A percentile compares a stretch with the other conserved stretches of the same genome.
Evolutionary conservation across 2,113 vertebrate genomes (phyloP).

Genomic region (Shinisaurus crocodilurus): DNA sequence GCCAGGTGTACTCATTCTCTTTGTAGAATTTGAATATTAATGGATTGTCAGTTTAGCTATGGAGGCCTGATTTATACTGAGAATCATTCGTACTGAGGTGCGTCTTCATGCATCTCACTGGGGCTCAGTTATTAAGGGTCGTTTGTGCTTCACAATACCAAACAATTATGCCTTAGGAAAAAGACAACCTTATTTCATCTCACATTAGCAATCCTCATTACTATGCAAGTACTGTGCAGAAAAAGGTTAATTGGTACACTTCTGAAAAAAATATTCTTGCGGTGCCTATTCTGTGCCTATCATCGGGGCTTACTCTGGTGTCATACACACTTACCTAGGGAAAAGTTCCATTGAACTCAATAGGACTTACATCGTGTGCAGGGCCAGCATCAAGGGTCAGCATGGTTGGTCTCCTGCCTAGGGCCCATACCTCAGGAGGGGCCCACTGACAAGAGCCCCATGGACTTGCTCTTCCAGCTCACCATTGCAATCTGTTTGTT

Average conservation of each 20-base stretch:
- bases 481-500: too few relatives aligned
- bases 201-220: conserved; percentile 23
- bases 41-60: neutral
- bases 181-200: neutral
- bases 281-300: neutral
- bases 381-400: too few relatives aligned
- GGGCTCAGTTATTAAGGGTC: conserved; percentile 17
- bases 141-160: conserved; percentile 18
- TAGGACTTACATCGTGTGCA: too few relatives aligned
- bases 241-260: conserved; percentile 17
- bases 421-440: too few relatives aligned
- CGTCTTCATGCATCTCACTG: neutral
- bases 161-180: neutral
- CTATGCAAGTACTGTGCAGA: neutral
- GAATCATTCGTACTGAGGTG: conserved; percentile 3
- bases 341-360: neutral
- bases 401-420: too few relatives aligned
- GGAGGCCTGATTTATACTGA: conserved; percentile 27
- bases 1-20: conserved; percentile 25
- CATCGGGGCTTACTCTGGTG: too few relatives aligned
- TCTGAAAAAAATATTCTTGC: conserved; percentile 23
- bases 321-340: neutral
- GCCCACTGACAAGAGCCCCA: too few relatives aligned
- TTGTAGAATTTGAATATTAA: conserved; percentile 44
- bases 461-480: too few relatives aligned